Evolutionary conservation across 1,140 invertebrate genomes (phyloP), one percentile per base, ranked within the genome.

Genomic region (Leucophenga varia): DNA sequence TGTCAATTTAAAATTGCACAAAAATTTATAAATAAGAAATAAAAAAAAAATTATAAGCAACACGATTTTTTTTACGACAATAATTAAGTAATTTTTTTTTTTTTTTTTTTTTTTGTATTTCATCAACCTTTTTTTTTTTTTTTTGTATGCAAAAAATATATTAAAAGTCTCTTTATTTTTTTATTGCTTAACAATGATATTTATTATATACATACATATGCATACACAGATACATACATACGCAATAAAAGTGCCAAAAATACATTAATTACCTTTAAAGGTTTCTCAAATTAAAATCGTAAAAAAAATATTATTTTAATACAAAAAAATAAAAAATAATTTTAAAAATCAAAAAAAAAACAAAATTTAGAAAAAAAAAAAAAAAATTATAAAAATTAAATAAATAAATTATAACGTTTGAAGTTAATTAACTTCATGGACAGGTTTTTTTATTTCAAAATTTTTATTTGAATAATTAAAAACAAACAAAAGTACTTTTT

Each of bases 241-340:
- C 52, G 59, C 57, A 58, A 67, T 67, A 67, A 67, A 67, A 68
- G 56, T 67, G 63, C 59, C 63, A 67, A 67, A 67, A 67, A 67
- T 67, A 67, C 61, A 67, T 67, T 67, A 67, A 67, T 67, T 67
- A 67, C 63, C 63, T 59, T 67, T 67, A 67, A 67, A 67, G 63
- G 63, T 67, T 67, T 67, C 67, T 67, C 63, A 67, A 65, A 65
- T 68, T 67, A 67, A 67, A 67, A 59, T 67, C 63, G 63, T 67
- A 68, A 67, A 67, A 67, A 63, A 63, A 67, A 59, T 52, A 63
- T 45, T n/a, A n/a, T 25, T 25, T 25, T 25, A 25, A 25, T 25
- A 25, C 22, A 25, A 25, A 25, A 25, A 5, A 5, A 25, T 6
- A 25, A 6, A 10, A 25, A 25, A 25, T 25, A 25, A 25, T 6